Conservation (phyloP, 1,140 invertebrate genomes). For the Sinella curviseta region DNA sequence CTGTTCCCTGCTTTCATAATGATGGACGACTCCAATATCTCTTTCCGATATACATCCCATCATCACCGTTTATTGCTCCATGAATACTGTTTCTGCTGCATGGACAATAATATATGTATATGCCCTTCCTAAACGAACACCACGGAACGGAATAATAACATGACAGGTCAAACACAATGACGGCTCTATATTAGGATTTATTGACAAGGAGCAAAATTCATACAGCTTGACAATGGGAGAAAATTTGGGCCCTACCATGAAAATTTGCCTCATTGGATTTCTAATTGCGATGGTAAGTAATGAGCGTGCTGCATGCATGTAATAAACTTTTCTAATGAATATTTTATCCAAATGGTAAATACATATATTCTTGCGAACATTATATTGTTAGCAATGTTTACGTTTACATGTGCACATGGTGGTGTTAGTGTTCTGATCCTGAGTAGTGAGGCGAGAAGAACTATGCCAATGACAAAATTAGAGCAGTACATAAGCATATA, state of each 20-base stretch:
- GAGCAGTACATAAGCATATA: too few species aligned
- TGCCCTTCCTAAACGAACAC: too few species aligned
- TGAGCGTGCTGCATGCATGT: background rate
- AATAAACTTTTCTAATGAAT: background rate
- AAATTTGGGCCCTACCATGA: constrained; percentile 35
- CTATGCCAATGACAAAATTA: too few species aligned
- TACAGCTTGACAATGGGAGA: constrained; percentile 41
- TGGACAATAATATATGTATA: too few species aligned
- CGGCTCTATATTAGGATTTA: constrained; percentile 39
- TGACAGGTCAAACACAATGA: constrained; percentile 38
- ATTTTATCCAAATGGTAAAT: too few species aligned
- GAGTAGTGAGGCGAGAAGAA: too few species aligned
- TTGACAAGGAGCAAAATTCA: constrained; percentile 38
- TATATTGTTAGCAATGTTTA: too few species aligned
- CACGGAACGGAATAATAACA: background rate
- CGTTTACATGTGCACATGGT: too few species aligned
- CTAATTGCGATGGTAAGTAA: constrained; percentile 40
- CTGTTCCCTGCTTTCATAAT: background rate
- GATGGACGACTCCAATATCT: background rate
- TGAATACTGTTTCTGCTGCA: background rate
- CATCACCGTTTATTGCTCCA: background rate
- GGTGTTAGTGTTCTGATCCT: too few species aligned
- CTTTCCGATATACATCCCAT: background rate
- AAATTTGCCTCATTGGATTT: constrained; percentile 39
- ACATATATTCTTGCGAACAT: too few species aligned